phyloP scores from a whole-genome alignment of 2,113 vertebrate species.

The Rhizomys pruinosus region DNA sequence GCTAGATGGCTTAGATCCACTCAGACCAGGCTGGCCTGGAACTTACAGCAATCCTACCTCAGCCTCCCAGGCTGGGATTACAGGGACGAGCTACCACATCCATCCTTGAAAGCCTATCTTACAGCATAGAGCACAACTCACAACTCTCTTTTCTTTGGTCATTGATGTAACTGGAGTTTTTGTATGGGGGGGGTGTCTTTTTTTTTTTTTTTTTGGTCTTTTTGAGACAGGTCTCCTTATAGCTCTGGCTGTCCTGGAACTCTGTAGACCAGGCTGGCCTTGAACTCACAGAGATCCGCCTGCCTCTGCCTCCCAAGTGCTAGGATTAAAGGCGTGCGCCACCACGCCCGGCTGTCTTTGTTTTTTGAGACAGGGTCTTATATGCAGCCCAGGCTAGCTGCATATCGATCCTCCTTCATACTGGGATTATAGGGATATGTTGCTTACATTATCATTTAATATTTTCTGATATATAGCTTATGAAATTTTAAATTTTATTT shows the following conservation, averaged over 20 bases:
- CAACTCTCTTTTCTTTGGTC: constrained; percentile 1
- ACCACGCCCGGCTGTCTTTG: too few species aligned
- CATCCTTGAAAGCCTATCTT: not conserved
- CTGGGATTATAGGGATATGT: not conserved
- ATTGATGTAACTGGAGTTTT: not conserved
- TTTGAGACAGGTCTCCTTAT: too few species aligned
- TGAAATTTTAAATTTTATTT: too few species aligned
- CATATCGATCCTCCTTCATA: too few species aligned
- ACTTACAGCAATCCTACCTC: not conserved
- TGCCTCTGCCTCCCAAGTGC: too few species aligned
- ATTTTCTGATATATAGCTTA: too few species aligned
- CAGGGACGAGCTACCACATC: not conserved
- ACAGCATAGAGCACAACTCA: not conserved
- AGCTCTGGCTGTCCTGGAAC: too few species aligned
- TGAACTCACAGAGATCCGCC: too few species aligned
- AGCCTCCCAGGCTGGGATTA: not conserved
- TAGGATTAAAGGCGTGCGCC: too few species aligned
- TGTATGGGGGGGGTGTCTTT: too few species aligned
- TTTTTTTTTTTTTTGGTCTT: too few species aligned
- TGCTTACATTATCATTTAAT: not conserved
- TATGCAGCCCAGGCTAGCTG: not conserved
- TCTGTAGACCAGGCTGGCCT: too few species aligned
- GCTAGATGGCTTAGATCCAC: not conserved
- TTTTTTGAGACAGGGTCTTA: not conserved
- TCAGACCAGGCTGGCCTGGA: not conserved